These are phyloP conservation scores for Yoshiicerus persimilis DNA, from an alignment of 1,140 invertebrate genomes.

Conservation along the genomic window DNA sequence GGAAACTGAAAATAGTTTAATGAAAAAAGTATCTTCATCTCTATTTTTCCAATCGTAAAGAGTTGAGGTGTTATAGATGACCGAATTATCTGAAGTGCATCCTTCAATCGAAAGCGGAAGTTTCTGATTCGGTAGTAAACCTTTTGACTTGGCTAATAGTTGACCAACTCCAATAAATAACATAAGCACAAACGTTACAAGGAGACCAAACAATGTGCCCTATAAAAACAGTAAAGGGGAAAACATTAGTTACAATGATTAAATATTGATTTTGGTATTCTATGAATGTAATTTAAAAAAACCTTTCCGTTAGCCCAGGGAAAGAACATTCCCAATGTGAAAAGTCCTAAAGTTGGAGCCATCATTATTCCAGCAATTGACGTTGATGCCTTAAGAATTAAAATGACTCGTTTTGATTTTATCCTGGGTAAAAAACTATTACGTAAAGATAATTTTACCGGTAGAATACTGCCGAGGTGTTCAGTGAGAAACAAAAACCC, in stretches of 20 bases:
- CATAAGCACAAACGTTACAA: slow-evolving; percentile 6
- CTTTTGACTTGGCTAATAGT: neutral
- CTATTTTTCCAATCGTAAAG: neutral
- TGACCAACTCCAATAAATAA: neutral
- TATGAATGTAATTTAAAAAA: too few species aligned
- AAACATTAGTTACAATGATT: neutral
- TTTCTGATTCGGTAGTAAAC: neutral
- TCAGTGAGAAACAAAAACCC: slow-evolving; percentile 35
- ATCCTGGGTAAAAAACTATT: neutral
- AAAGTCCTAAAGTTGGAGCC: slow-evolving; percentile 36
- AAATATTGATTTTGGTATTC: neutral
- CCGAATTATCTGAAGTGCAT: neutral
- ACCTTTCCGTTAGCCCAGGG: slow-evolving; percentile 33
- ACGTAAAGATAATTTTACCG: slow-evolving; percentile 5
- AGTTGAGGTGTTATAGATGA: neutral
- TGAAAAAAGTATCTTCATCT: neutral
- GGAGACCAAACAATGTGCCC: neutral
- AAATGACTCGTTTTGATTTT: neutral
- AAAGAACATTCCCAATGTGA: slow-evolving; percentile 41
- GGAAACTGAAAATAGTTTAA: neutral
- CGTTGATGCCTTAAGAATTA: neutral
- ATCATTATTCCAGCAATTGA: slow-evolving; percentile 8
- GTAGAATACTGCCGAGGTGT: slow-evolving; percentile 35
- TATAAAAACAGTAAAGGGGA: neutral
- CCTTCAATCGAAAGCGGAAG: neutral